A percentile compares a stretch with the other conserved stretches of the same genome.
Evolutionary conservation across 2,888 invertebrate genomes (phyloP).

Genomic region (Perithous albicinctus): DNA sequence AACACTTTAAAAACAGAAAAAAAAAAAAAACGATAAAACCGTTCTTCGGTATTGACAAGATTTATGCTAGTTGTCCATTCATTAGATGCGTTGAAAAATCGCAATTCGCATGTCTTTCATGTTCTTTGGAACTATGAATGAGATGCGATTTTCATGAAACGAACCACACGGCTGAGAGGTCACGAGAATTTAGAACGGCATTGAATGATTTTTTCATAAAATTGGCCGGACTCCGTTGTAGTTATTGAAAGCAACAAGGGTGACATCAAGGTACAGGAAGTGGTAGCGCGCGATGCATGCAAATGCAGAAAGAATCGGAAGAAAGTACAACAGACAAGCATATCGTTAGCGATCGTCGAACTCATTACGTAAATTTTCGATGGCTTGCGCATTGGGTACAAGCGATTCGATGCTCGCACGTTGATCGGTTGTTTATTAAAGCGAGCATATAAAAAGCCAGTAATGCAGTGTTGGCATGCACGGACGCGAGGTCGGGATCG

Average conservation of each 20-base stretch:
- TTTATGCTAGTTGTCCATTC: no score
- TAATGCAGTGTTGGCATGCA: slow-evolving; percentile 82
- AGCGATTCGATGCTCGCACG: neutral
- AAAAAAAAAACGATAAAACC: no score
- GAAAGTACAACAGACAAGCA: neutral
- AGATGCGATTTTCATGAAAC: neutral
- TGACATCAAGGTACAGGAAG: neutral
- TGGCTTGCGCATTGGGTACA: neutral
- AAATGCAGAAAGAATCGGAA: slow-evolving; percentile 14
- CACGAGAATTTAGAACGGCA: neutral
- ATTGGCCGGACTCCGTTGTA: neutral
- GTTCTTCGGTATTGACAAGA: no score
- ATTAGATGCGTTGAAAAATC: neutral
- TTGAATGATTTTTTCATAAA: neutral
- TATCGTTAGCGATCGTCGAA: slow-evolving; percentile 22
- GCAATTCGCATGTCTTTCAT: neutral
- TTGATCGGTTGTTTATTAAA: slow-evolving; percentile 5
- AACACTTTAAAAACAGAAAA: no score
- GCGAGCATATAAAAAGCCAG: slow-evolving; percentile 55
- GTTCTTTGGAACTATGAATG: neutral
- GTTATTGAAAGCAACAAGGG: neutral
- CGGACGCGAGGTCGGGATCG: slow-evolving; percentile 83
- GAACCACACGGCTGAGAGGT: neutral
- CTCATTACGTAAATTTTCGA: slow-evolving; percentile 59
- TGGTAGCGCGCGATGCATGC: slow-evolving; percentile 26